Percentiles rank a stretch among this genome's conserved stretches.
Evolutionary conservation across 1,140 invertebrate species (phyloP).

Genomic region (Cydia pomonella): DNA sequence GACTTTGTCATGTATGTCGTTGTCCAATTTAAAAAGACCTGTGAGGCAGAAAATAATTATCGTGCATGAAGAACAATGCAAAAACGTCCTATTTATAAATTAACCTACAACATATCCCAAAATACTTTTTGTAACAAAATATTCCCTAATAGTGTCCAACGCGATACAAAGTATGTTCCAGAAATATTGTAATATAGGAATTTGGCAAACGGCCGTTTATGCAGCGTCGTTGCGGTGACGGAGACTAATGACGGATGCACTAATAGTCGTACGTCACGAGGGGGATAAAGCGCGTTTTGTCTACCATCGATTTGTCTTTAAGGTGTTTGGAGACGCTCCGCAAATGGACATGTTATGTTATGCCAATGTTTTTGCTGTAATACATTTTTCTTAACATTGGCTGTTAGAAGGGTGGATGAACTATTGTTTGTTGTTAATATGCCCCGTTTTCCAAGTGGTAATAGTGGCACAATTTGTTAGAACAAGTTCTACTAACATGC

Average conservation of each 20-base stretch:
- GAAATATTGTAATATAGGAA: constrained; percentile 6
- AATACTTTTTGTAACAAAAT: not conserved
- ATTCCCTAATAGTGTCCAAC: not conserved
- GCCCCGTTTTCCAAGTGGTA: no score
- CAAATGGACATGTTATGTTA: constrained; percentile 10
- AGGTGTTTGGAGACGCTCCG: constrained; percentile 7
- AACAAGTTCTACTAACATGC: no score
- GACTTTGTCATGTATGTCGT: no score
- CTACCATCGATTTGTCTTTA: constrained; percentile 29
- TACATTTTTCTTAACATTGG: not conserved
- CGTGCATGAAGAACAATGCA: no score
- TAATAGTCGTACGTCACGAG: constrained; percentile 79
- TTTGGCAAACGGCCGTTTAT: constrained; percentile 53
- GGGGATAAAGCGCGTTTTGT: constrained; percentile 52
- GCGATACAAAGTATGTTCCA: not conserved
- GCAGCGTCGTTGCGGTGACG: constrained; percentile 65
- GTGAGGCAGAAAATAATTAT: no score
- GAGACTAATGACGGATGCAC: constrained; percentile 79
- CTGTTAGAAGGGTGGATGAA: not conserved
- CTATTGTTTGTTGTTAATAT: no score
- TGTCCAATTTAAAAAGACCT: no score
- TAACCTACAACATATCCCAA: no score
- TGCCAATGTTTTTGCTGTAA: not conserved
- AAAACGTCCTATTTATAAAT: no score
- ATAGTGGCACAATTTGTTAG: no score